Conservation (phyloP, 2,888 invertebrate species). For the Choreutis nemorana region DNA sequence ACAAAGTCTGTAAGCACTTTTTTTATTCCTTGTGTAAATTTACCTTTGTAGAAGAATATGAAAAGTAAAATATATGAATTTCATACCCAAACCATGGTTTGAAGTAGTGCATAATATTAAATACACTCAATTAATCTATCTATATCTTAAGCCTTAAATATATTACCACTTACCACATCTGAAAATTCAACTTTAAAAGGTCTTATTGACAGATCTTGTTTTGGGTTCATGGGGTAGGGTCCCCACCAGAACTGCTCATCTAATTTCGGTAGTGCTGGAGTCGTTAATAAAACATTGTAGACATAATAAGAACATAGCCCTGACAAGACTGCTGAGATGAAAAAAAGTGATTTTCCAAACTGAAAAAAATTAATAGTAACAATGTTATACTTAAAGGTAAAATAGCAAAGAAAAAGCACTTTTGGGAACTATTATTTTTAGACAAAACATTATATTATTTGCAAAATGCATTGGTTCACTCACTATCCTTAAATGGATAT, state of each 20-base stretch:
- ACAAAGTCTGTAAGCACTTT: background rate
- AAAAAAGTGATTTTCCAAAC: slow-evolving; percentile 15
- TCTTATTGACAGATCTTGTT: slow-evolving; percentile 59
- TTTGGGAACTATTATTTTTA: slow-evolving; percentile 4
- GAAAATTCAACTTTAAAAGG: slow-evolving; percentile 69
- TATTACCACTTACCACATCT: slow-evolving; percentile 68
- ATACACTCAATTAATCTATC: no score
- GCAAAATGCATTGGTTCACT: no score
- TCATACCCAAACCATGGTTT: no score
- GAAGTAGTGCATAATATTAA: no score
- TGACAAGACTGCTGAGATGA: slow-evolving; percentile 12
- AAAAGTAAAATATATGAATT: slow-evolving; percentile 1
- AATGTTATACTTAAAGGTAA: slow-evolving; percentile 4
- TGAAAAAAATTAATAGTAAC: slow-evolving; percentile 14
- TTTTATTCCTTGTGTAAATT: no score
- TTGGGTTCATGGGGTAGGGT: slow-evolving; percentile 37
- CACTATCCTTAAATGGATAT: no score
- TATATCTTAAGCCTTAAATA: no score
- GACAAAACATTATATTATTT: background rate
- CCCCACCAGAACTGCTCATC: slow-evolving; percentile 69
- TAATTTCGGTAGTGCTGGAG: slow-evolving; percentile 24
- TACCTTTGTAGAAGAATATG: slow-evolving; percentile 1
- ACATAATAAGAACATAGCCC: slow-evolving; percentile 17
- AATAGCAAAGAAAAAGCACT: slow-evolving; percentile 8
- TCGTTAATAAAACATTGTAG: slow-evolving; percentile 14